phyloP scores from a whole-genome alignment of 2,113 vertebrate species.

The Acrocephalus kingi region DNA sequence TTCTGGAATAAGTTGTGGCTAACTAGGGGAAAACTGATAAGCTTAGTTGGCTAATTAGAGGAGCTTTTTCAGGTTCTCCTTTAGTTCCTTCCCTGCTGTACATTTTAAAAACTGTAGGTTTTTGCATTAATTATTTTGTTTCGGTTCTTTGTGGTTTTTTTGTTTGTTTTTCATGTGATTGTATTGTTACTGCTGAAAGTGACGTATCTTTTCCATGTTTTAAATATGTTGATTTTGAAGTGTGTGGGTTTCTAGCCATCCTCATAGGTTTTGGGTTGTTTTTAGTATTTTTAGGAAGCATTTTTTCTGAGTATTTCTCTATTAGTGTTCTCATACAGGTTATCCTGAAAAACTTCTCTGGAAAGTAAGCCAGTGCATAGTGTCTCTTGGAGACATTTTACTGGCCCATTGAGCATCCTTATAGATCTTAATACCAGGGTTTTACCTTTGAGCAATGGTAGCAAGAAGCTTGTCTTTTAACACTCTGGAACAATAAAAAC shows the following conservation, averaged over 20 bases:
- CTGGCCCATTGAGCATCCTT: not conserved
- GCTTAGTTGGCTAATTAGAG: not conserved
- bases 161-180: not conserved
- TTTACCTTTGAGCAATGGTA: not conserved
- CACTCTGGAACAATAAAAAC: not conserved
- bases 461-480: not conserved
- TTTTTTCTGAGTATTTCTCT: not conserved
- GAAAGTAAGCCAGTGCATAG: not conserved
- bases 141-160: not conserved
- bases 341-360: not conserved
- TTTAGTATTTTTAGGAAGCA: not conserved
- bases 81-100: not conserved
- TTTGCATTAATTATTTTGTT: not conserved
- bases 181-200: not conserved
- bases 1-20: not conserved
- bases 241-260: not conserved
- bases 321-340: not conserved
- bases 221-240: not conserved
- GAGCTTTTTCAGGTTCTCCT: not conserved
- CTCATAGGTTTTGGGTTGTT: not conserved
- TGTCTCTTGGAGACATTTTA: not conserved
- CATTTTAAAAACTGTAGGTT: not conserved
- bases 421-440: not conserved
- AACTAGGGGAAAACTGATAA: not conserved
- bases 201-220: not conserved